Evolutionary conservation across 2,113 vertebrate species (phyloP), one percentile per base, ranked within the genome.

Genomic region (Martes martes): DNA sequence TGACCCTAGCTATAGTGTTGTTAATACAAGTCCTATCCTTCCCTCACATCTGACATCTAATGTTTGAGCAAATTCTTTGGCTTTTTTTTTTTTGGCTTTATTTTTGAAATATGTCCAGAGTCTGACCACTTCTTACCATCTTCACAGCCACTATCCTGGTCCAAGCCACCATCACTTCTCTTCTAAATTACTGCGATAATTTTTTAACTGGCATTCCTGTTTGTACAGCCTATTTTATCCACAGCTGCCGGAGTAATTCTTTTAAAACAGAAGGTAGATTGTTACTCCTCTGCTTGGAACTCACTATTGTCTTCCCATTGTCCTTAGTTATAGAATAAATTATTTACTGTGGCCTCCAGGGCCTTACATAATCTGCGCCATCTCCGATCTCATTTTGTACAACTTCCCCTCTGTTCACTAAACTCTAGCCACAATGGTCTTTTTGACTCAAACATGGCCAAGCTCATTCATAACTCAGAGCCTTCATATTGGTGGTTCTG

Each of bases 81-180:
- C 47, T 94, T 50, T n/a, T 83, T 94, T 94, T 67, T n/a, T 87
- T 83, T 92, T n/a, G 52, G 45, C 52, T 92, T 45, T 50, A 90
- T 42, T 84, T 95, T 94, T 11, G 55, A 94, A 96, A 92, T 92
- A 67, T 52, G 80, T 55, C 16, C 55, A 45, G 52, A 91, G 6
- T 87, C 8, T 83, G 28, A 88, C 7, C 52, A 83, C n/a, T 89
- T 79, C 10, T 85, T 23, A 88, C 6, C 21, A 91, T 76, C 52
- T 80, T 61, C 42, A 50, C 15, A 31, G 71, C 36, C 69, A n/a
- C 21, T 9, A 47, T 89, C 33, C 80, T 84, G 47, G 14, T 87
- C 50, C 21, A 93, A 94, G 28, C 6, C 18, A 81, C 63, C 59
- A 45, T n/a, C 24, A 59, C 61, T 52, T 88, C 31, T 81, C 14